phyloP scores from a whole-genome alignment of 2,113 vertebrate species.

The Nycticorax nycticorax region DNA sequence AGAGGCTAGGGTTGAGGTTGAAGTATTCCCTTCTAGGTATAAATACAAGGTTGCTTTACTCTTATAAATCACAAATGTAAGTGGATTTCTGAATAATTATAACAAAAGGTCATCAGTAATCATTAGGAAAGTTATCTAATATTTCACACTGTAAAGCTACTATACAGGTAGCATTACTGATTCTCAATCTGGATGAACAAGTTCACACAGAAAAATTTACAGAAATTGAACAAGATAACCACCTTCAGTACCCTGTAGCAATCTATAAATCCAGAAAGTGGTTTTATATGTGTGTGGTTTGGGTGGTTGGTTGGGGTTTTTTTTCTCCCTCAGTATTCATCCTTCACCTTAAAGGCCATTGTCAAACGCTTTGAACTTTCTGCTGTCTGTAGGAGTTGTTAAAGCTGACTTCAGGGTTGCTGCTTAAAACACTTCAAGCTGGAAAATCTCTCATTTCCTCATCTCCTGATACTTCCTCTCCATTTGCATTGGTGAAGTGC shows the following conservation, averaged over 20 bases:
- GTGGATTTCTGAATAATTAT: not conserved
- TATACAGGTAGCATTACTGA: not conserved
- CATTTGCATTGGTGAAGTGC: not conserved
- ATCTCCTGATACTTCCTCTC: not conserved
- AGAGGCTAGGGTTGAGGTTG: not conserved
- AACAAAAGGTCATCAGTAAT: not conserved
- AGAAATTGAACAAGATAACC: not conserved
- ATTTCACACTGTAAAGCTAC: not conserved
- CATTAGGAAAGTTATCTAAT: not conserved
- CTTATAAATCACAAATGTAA: not conserved
- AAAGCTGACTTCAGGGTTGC: slow-evolving; percentile 6
- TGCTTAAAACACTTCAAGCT: not conserved
- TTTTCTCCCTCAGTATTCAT: not conserved
- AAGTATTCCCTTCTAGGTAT: not conserved
- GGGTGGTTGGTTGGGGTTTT: not conserved
- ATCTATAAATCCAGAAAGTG: not conserved
- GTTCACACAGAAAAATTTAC: not conserved
- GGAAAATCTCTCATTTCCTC: not conserved
- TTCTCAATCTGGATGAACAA: not conserved
- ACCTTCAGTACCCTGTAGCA: not conserved
- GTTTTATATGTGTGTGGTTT: not conserved
- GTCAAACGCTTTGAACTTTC: slow-evolving; percentile 34
- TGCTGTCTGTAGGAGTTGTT: not conserved
- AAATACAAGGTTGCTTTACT: not conserved
- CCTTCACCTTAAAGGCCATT: slow-evolving; percentile 26